Percentiles rank a stretch among this genome's conserved stretches.
phyloP scores from a whole-genome alignment of 2,113 vertebrate genomes.

The Dipodomys ordii region DNA sequence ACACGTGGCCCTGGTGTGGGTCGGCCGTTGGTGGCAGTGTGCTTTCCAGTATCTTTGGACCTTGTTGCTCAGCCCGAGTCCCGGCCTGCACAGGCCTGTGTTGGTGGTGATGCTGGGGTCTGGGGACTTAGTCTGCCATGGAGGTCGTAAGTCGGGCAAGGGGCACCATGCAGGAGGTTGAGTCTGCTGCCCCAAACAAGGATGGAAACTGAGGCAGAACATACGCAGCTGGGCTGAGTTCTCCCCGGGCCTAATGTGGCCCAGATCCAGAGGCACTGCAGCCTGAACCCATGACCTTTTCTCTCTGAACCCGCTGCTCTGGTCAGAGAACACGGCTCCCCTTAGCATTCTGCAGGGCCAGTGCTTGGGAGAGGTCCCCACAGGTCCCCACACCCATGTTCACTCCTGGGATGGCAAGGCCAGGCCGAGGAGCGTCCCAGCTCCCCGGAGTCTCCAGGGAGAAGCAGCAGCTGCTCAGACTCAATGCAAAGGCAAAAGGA shows the following conservation, averaged over 20 bases:
- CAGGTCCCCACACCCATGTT: background rate
- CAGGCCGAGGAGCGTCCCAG: accelerated
- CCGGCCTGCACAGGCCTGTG: accelerated
- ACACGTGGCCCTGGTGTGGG: too few relatives aligned
- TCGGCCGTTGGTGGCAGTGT: too few relatives aligned
- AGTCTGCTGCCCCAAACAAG: background rate
- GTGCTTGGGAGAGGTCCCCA: background rate
- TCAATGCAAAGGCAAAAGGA: accelerated
- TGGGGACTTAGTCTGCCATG: background rate
- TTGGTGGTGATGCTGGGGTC: background rate
- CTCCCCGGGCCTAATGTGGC: background rate
- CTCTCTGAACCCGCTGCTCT: background rate
- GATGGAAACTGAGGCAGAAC: background rate
- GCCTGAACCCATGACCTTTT: accelerated
- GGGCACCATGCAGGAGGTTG: too few relatives aligned
- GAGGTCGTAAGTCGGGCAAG: too few relatives aligned
- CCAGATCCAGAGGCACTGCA: background rate
- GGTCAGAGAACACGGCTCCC: accelerated
- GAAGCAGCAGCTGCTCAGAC: too few relatives aligned
- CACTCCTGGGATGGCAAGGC: background rate
- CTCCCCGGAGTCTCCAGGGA: background rate
- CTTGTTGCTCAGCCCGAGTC: background rate
- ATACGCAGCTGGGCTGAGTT: too few relatives aligned
- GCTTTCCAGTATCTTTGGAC: accelerated
- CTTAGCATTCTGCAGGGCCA: background rate